phyloP scores from a whole-genome alignment of 2,888 invertebrate genomes.

The Drosophila hawaiiensis region DNA sequence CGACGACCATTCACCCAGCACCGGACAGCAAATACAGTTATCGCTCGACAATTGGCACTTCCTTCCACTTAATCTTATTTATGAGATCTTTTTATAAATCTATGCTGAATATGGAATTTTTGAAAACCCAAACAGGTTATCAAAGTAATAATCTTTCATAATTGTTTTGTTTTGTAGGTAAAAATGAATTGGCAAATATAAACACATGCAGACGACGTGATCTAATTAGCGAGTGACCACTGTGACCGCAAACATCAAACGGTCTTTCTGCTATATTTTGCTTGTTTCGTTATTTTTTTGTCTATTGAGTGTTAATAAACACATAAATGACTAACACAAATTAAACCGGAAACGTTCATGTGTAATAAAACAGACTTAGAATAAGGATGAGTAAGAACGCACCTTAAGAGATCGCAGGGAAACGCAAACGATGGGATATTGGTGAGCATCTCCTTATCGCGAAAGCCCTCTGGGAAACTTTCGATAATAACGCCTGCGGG shows the following conservation, averaged over 20 bases:
- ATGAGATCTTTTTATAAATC: neutral
- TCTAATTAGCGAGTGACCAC: conserved; percentile 26
- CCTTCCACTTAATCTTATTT: neutral
- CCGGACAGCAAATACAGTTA: conserved; percentile 27
- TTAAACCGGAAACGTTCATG: conserved; percentile 16
- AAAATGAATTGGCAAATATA: neutral
- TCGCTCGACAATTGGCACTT: neutral
- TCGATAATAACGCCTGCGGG: conserved; percentile 88
- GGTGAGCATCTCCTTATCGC: conserved; percentile 93
- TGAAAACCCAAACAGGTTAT: neutral
- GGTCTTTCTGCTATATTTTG: conserved; percentile 34
- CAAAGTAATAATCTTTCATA: neutral
- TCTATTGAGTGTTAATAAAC: conserved; percentile 26
- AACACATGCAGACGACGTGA: neutral
- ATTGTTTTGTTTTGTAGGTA: neutral
- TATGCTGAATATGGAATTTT: neutral
- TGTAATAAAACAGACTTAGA: conserved; percentile 18
- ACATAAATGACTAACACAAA: conserved; percentile 12
- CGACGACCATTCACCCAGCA: conserved; percentile 49
- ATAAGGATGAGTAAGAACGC: conserved; percentile 82
- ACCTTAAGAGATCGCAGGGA: conserved; percentile 93
- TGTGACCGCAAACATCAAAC: conserved; percentile 40
- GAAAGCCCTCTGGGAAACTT: conserved; percentile 93
- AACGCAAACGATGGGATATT: conserved; percentile 96
- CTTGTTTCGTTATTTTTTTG: conserved; percentile 20